phyloP scores from a whole-genome alignment of 92 coral and sea anemone species.

The Epizoanthus fatuus region DNA sequence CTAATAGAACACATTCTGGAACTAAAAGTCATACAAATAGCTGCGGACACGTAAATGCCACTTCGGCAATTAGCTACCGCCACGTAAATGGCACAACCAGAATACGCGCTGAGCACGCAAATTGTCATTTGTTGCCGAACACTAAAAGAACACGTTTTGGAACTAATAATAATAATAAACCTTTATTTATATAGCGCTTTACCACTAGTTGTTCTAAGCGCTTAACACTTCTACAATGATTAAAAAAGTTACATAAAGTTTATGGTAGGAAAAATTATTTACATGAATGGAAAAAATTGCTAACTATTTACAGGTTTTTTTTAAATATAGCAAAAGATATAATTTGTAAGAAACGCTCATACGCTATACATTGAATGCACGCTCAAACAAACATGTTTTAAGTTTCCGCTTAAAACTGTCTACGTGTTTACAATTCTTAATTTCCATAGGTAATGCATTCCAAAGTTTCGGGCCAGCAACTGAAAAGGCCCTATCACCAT shows the following conservation, averaged over 20 bases:
- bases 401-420: conserved; percentile 48
- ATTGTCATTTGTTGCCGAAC: no score
- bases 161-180: not conserved
- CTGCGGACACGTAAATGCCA: no score
- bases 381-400: conserved; percentile 29
- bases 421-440: conserved; percentile 13
- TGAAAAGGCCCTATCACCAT: conserved; percentile 35
- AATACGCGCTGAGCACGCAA: no score
- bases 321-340: conserved; percentile 11
- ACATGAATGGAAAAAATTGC: no score
- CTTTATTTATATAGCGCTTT: no score
- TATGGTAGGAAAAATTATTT: no score
- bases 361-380: not conserved
- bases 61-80: no score
- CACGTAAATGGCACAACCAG: no score
- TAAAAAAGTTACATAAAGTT: not conserved
- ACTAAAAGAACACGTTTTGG: no score
- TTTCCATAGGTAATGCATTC: conserved; percentile 10
- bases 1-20: no score
- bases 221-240: conserved; percentile 25
- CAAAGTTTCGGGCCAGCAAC: not conserved
- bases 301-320: conserved; percentile 2
- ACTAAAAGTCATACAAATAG: no score
- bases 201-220: not conserved
- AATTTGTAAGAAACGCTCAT: conserved; percentile 28